Conservation (phyloP, 2,888 invertebrate genomes). For the Melanostoma mellinum region DNA sequence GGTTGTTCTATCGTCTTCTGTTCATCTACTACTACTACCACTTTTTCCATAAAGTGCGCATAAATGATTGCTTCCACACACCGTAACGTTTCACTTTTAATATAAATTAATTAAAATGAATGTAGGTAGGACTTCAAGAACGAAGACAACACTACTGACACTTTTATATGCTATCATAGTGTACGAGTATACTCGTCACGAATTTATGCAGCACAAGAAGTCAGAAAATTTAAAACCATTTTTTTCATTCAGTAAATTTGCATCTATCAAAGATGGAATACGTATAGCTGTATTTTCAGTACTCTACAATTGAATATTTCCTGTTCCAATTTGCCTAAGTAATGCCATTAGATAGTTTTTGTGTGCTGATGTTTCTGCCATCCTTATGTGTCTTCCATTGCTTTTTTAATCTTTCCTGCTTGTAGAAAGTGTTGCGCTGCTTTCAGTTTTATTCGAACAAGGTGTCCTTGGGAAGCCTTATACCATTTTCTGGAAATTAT, state of each 20-base stretch:
- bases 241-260: constrained; percentile 5
- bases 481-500: constrained; percentile 37
- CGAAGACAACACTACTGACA: background rate
- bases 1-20: too few species aligned
- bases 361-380: constrained; percentile 40
- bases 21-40: too few species aligned
- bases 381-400: background rate
- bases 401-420: constrained; percentile 14
- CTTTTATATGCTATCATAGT: background rate
- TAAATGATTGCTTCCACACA: constrained; percentile 35
- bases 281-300: background rate
- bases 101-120: constrained; percentile 45
- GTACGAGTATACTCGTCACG: too few species aligned
- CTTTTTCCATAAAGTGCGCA: constrained; percentile 7
- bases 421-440: constrained; percentile 25
- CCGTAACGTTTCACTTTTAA: constrained; percentile 33
- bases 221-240: constrained; percentile 25
- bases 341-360: constrained; percentile 63
- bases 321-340: constrained; percentile 70
- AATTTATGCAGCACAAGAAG: constrained; percentile 8
- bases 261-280: constrained; percentile 4
- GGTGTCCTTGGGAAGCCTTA: constrained; percentile 45
- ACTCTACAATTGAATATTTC: constrained; percentile 55
- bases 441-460: constrained; percentile 5
- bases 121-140: constrained; percentile 10